These are phyloP conservation scores for Gymnocypris eckloni DNA, from an alignment of 2,797 vertebrate species.

Conservation along the genomic window DNA sequence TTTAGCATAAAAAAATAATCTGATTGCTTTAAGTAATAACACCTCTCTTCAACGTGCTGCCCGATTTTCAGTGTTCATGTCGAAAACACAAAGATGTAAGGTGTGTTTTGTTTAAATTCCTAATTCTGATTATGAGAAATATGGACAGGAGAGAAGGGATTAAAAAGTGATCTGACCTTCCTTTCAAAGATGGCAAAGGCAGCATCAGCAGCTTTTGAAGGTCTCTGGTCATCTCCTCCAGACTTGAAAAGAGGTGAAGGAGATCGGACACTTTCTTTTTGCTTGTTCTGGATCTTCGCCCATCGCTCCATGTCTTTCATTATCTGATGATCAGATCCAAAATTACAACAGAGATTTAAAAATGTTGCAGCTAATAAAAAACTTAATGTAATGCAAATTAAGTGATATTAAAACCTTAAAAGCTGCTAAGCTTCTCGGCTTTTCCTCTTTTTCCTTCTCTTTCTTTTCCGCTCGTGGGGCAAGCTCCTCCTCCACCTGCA, in stretches of 20 bases:
- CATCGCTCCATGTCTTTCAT: conserved; percentile 89
- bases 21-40: not conserved
- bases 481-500: conserved; percentile 80
- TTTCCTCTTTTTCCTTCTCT: conserved; percentile 80
- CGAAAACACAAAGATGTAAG: not conserved
- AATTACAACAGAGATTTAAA: not conserved
- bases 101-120: not conserved
- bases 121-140: not conserved
- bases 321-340: conserved; percentile 72
- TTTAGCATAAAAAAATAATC: not conserved
- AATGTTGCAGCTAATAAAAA: not conserved
- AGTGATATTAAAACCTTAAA: conserved; percentile 74
- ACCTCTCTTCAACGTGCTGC: not conserved
- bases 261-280: conserved; percentile 79
- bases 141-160: not conserved
- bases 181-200: conserved; percentile 83
- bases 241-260: conserved; percentile 75
- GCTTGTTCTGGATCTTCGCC: conserved; percentile 86
- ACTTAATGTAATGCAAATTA: not conserved
- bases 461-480: conserved; percentile 77
- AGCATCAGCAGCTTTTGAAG: conserved; percentile 83
- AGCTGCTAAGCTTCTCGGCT: conserved; percentile 79
- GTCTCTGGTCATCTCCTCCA: conserved; percentile 76
- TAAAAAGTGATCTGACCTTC: conserved; percentile 59
- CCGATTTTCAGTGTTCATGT: not conserved